Evolutionary conservation across 2,888 invertebrate genomes (phyloP), one percentile per base, ranked within the genome.

Genomic region (Ariolimax columbianus): DNA sequence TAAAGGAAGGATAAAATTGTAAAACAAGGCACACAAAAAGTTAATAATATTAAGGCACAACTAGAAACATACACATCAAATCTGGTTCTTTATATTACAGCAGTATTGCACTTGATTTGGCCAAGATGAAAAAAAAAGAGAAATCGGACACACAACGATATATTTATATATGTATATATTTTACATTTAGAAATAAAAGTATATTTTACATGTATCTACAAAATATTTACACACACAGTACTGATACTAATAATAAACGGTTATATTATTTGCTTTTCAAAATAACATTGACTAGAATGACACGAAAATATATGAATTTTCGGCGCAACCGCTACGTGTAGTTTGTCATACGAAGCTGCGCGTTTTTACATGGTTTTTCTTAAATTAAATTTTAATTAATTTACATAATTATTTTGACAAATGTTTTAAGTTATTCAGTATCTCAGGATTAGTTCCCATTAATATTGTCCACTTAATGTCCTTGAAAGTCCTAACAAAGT

Each of bases 51-150:
- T 7, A 78, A 78, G 63, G 63, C 78, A 78, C 78, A 38, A n/a
- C 14, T 59, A 36, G 36, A 78, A 36, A 63, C n/a, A 63, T 19
- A 4, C n/a, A 40, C 38, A 78, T n/a, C 23, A 59, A 40, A 59
- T 63, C 33, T 47, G 17, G n/a, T 47, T 47, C 17, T 47, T 72
- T 70, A 82, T 82, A 23, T 38, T 82, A 82, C 81, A 82, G 59
- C 51, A 72, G 33, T 82, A 82, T 82, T 82, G 81, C 81, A 82
- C 81, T 72, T 70, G 4, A n/a, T 55, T 82, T 55, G 81, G 81
- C 81, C 81, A 55, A 36, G 26, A 33, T 43, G 11, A 26, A 40
- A 19, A 73, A 7, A n/a, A 43, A 40, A 43, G 6, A 19, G 23
- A 26, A 73, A 47, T 11, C 47, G 17, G n/a, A n/a, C n/a, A n/a